phyloP scores from a whole-genome alignment of 2,113 vertebrate genomes.

The Dasyprocta punctata region DNA sequence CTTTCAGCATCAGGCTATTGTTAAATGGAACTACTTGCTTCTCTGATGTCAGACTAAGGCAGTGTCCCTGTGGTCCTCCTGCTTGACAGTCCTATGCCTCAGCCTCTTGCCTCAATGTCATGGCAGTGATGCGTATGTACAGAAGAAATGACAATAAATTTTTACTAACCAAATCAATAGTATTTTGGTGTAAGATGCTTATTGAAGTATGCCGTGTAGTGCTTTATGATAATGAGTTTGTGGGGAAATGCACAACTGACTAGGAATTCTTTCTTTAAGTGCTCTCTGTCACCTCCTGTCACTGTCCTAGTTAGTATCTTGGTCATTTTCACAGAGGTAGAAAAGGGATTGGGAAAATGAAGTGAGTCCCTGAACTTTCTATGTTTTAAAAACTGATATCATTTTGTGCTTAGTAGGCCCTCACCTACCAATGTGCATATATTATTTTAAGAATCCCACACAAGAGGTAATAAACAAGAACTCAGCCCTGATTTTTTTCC shows the following conservation, averaged over 20 bases:
- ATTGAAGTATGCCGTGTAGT: background rate
- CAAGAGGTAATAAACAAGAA: background rate
- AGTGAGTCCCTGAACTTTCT: background rate
- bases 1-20: background rate
- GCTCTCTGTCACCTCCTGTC: background rate
- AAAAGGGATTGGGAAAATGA: background rate
- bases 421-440: background rate
- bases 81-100: too few species aligned
- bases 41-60: background rate
- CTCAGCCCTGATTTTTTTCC: background rate
- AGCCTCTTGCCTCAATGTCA: background rate
- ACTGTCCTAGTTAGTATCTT: background rate
- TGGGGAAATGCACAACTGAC: background rate
- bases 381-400: background rate
- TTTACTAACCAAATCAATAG: background rate
- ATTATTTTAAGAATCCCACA: background rate
- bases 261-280: background rate
- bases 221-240: background rate
- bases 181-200: background rate
- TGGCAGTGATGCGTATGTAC: background rate
- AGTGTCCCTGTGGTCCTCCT: background rate
- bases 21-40: background rate
- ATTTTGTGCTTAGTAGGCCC: background rate
- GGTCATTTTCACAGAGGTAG: background rate
- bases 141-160: background rate